Conservation (phyloP, 2,888 invertebrate species). For the Caradrina clavipalpis region DNA sequence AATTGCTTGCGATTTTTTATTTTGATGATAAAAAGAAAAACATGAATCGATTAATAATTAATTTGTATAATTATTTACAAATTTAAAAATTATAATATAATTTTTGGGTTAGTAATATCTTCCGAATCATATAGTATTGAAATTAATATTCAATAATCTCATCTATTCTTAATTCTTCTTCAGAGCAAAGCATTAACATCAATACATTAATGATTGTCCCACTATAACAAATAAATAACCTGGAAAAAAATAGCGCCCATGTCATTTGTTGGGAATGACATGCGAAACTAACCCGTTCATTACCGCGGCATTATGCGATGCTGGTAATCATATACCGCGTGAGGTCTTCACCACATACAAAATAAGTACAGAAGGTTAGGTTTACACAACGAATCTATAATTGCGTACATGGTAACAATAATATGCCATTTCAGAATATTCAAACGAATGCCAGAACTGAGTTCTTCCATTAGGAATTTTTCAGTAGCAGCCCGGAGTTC, state of each 20-base stretch:
- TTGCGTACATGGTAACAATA: too few relatives aligned
- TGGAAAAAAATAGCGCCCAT: not conserved
- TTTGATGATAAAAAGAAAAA: not conserved
- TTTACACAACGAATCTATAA: too few relatives aligned
- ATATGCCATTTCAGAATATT: too few relatives aligned
- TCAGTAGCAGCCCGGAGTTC: too few relatives aligned
- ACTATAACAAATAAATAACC: not conserved
- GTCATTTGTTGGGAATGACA: conserved; percentile 35
- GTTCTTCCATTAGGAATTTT: too few relatives aligned
- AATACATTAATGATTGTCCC: not conserved
- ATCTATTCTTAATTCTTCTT: not conserved
- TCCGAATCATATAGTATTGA: too few relatives aligned
- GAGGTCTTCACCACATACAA: conserved; percentile 16
- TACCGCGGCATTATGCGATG: conserved; percentile 38
- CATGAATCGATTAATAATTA: too few relatives aligned
- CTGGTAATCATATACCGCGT: conserved; percentile 27
- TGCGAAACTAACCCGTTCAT: conserved; percentile 54
- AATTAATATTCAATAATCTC: too few relatives aligned
- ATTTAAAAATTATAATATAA: too few relatives aligned
- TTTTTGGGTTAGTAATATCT: too few relatives aligned
- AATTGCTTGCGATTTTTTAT: not conserved
- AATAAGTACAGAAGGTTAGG: not conserved
- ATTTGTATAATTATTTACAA: too few relatives aligned
- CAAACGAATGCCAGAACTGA: too few relatives aligned
- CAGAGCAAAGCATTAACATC: not conserved